Conservation (phyloP, 2,797 vertebrate genomes). For the Macropus fuliginosus region DNA sequence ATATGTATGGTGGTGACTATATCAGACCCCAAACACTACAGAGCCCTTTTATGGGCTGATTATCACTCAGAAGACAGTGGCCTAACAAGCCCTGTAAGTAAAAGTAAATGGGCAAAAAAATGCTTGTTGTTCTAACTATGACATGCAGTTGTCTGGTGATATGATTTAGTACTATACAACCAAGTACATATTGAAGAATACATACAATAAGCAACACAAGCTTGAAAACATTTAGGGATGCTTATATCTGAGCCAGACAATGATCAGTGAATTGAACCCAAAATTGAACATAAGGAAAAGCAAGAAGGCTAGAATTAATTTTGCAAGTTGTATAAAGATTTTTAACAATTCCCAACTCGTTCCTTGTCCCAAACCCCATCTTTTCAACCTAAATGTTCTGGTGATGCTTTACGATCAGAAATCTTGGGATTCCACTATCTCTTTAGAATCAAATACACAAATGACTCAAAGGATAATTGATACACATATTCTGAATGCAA, state of each 20-base stretch:
- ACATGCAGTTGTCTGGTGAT: not conserved
- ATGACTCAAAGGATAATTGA: not conserved
- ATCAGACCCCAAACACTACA: not conserved
- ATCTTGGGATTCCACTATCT: not conserved
- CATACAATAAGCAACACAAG: not conserved
- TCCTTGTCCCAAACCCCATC: not conserved
- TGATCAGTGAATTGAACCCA: not conserved
- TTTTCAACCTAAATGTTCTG: not conserved
- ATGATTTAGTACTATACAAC: not conserved
- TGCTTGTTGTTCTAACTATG: not conserved
- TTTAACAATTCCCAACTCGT: not conserved
- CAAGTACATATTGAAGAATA: not conserved
- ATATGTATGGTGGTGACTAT: not conserved
- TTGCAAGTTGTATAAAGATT: not conserved
- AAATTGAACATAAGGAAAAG: not conserved
- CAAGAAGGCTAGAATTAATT: not conserved
- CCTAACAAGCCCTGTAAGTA: not conserved
- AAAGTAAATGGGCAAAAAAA: not conserved
- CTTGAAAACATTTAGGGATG: not conserved
- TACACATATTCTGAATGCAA: not conserved
- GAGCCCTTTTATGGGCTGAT: not conserved
- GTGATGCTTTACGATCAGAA: not conserved
- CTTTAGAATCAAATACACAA: not conserved
- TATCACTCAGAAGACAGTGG: not conserved
- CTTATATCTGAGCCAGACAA: not conserved